Evolutionary conservation across 1,140 invertebrate species (phyloP).

Genomic region (Neodiprion virginianus): DNA sequence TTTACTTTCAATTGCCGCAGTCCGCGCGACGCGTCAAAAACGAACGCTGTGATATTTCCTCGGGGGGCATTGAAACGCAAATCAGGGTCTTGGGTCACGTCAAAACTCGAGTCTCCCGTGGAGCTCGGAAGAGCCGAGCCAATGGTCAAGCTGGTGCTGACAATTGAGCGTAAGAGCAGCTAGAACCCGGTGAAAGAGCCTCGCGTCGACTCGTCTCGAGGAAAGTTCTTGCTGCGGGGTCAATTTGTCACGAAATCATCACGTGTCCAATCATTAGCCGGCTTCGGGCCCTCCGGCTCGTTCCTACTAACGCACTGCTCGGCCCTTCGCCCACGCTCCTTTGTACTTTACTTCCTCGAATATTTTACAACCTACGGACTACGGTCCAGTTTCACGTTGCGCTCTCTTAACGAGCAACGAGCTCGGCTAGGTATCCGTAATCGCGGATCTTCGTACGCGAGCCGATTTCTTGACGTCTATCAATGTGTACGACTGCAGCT

Average conservation of each 20-base stretch:
- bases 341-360: too few relatives aligned
- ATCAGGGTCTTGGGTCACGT: background rate
- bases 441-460: too few relatives aligned
- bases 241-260: conserved; percentile 1
- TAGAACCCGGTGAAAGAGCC: background rate
- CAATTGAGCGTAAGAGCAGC: background rate
- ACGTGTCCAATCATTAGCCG: background rate
- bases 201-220: background rate
- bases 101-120: background rate
- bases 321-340: background rate
- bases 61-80: background rate
- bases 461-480: too few relatives aligned
- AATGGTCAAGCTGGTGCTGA: background rate
- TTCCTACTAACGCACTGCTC: background rate
- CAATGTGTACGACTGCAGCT: too few relatives aligned
- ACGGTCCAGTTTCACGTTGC: too few relatives aligned
- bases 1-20: too few relatives aligned
- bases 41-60: background rate
- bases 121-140: background rate
- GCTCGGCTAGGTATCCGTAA: too few relatives aligned
- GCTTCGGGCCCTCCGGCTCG: background rate
- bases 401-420: too few relatives aligned
- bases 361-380: too few relatives aligned
- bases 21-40: background rate
- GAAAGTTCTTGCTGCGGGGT: background rate